These are phyloP conservation scores for Gordius sp. DNA, from an alignment of 2,888 invertebrate genomes.

Conservation along the genomic window DNA sequence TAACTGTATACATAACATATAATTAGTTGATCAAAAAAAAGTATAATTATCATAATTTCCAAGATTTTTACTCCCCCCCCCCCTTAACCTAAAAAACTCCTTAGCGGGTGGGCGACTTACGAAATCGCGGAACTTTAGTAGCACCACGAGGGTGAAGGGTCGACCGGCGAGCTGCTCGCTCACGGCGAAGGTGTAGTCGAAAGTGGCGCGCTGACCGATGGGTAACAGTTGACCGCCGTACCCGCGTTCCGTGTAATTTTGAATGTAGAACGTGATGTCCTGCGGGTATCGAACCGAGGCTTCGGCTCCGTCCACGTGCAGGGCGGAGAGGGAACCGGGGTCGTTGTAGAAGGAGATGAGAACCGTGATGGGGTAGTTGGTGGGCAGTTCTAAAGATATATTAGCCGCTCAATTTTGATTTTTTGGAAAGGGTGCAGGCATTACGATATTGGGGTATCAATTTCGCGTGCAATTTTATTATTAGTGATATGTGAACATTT, in stretches of 20 bases:
- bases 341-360: constrained; percentile 84
- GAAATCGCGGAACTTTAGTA: not conserved
- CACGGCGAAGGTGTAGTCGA: constrained; percentile 74
- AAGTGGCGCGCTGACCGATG: constrained; percentile 67
- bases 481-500: too few species aligned
- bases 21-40: too few species aligned
- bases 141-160: constrained; percentile 70
- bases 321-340: constrained; percentile 48
- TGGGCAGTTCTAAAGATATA: constrained; percentile 75
- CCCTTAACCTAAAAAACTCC: too few species aligned
- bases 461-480: too few species aligned
- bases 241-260: constrained; percentile 54
- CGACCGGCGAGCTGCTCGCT: constrained; percentile 85
- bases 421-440: too few species aligned
- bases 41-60: too few species aligned
- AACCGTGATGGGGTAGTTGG: constrained; percentile 69
- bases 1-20: too few species aligned
- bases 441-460: too few species aligned
- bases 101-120: too few species aligned
- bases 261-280: constrained; percentile 90
- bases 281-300: constrained; percentile 94
- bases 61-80: too few species aligned
- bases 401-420: too few species aligned
- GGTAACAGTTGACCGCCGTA: constrained; percentile 60
- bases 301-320: constrained; percentile 66